Conservation (phyloP, 2,113 vertebrate genomes). For the Dicentrarchus labrax region DNA sequence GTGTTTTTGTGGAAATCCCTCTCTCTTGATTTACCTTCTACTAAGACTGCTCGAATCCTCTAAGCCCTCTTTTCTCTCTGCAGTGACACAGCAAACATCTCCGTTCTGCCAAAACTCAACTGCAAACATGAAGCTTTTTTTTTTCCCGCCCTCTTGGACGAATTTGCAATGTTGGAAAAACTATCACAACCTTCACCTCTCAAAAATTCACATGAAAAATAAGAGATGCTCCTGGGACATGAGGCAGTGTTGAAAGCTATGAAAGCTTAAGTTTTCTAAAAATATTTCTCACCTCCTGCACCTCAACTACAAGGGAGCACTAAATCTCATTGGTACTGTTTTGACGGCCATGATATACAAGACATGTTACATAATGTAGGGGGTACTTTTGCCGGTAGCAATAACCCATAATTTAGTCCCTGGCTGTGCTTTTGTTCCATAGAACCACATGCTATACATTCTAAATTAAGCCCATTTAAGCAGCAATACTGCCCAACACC, state of each 20-base stretch:
- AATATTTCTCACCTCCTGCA: conserved; percentile 17
- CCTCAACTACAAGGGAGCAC: neutral
- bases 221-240: conserved; percentile 26
- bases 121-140: neutral
- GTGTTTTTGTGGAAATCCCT: conserved; percentile 35
- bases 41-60: conserved; percentile 11
- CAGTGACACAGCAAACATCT: conserved; percentile 24
- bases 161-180: conserved; percentile 25
- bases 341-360: neutral
- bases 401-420: conserved; percentile 5
- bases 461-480: conserved; percentile 14
- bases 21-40: conserved; percentile 21
- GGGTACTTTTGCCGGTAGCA: neutral
- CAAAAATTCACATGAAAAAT: conserved; percentile 37
- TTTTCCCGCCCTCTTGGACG: neutral
- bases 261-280: conserved; percentile 11
- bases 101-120: conserved; percentile 6
- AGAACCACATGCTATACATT: conserved; percentile 1
- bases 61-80: conserved; percentile 7
- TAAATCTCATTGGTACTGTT: conserved; percentile 16
- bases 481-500: conserved; percentile 8
- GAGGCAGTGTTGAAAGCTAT: conserved; percentile 29
- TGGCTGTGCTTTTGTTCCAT: conserved; percentile 23
- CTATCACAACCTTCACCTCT: conserved; percentile 36
- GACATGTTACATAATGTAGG: conserved; percentile 6